Conservation (phyloP, 2,113 vertebrate genomes). For the mouse (Mus musculus) region DNA sequence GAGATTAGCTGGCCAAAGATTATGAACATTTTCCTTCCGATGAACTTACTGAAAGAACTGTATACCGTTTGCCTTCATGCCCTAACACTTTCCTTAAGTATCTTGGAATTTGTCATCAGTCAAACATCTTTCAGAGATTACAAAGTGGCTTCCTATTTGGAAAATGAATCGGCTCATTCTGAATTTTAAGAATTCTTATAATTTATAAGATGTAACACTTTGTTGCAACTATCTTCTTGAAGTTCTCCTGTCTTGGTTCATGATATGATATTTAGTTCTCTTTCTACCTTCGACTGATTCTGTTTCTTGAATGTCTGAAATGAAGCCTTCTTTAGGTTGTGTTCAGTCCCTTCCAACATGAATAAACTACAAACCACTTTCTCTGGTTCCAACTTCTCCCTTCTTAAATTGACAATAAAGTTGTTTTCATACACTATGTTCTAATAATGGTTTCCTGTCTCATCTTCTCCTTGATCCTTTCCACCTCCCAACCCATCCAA, state of each 20-base stretch:
- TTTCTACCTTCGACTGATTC: constrained; percentile 13
- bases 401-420: background rate
- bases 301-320: constrained; percentile 14
- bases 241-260: constrained; percentile 11
- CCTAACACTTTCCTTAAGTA: constrained; percentile 6
- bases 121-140: constrained; percentile 37
- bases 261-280: constrained; percentile 34
- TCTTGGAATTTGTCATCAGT: constrained; percentile 47
- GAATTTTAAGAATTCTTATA: constrained; percentile 38
- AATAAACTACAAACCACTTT: constrained; percentile 20
- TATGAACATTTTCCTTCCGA: constrained; percentile 48
- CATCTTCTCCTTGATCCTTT: background rate
- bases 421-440: background rate
- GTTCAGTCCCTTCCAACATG: background rate
- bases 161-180: constrained; percentile 25
- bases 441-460: background rate
- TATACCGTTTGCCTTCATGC: background rate
- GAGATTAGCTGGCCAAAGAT: constrained; percentile 8
- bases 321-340: constrained; percentile 15
- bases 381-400: constrained; percentile 26
- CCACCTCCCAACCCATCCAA: background rate
- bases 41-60: constrained; percentile 41
- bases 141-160: constrained; percentile 43
- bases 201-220: constrained; percentile 20
- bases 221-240: constrained; percentile 38